Conservation (phyloP, 2,797 vertebrate species). For the Poecilia gillii region DNA sequence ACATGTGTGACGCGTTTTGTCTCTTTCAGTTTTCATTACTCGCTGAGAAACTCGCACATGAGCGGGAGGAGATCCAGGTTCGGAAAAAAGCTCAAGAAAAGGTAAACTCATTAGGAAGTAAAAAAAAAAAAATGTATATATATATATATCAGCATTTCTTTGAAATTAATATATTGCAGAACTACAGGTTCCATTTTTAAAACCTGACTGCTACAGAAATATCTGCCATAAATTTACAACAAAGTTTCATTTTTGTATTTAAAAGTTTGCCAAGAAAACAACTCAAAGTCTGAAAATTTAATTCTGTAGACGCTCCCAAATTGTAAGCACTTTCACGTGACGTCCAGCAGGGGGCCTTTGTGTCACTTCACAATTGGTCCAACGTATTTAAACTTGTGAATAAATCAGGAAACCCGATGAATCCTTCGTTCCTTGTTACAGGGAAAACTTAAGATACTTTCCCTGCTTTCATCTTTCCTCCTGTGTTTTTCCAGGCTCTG, state of each 20-base stretch:
- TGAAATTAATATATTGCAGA: not conserved
- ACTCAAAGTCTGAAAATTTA: not conserved
- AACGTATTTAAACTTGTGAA: not conserved
- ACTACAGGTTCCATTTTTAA: not conserved
- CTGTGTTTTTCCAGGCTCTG: slow-evolving; percentile 78
- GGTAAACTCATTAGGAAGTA: slow-evolving; percentile 69
- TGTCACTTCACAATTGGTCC: not conserved
- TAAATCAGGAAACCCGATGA: not conserved
- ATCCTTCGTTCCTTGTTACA: not conserved
- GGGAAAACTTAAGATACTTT: not conserved
- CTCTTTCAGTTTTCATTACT: slow-evolving; percentile 89
- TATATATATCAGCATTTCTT: too few species aligned
- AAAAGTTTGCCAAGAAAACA: not conserved
- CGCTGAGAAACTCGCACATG: slow-evolving; percentile 89
- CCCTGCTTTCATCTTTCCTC: not conserved
- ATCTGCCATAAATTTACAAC: not conserved
- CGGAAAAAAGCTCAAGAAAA: slow-evolving; percentile 90
- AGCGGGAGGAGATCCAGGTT: slow-evolving; percentile 87
- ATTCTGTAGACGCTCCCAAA: not conserved
- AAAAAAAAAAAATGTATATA: too few species aligned
- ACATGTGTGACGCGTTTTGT: not conserved
- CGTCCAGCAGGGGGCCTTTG: not conserved
- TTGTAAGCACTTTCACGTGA: not conserved
- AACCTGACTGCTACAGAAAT: not conserved
- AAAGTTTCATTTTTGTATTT: not conserved